These are phyloP conservation scores for Galaxias olidus DNA, from an alignment of 2,797 vertebrate species.

Conservation along the genomic window DNA sequence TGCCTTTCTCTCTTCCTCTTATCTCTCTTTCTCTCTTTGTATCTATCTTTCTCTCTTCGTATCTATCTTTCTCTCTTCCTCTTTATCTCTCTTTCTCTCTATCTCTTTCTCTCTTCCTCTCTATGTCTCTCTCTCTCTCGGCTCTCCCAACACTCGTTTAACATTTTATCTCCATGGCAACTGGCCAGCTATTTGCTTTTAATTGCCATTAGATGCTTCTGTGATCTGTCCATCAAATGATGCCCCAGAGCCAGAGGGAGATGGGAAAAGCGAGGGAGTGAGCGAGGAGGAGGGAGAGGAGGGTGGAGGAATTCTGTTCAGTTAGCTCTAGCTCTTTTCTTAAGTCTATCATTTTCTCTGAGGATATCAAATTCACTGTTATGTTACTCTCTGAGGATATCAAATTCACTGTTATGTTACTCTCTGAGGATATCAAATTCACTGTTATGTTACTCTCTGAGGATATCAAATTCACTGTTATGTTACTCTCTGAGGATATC, in stretches of 20 bases:
- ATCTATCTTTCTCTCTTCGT: not conserved
- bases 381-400: not conserved
- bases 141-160: slow-evolving; percentile 51
- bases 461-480: not conserved
- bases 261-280: not conserved
- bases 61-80: not conserved
- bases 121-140: slow-evolving; percentile 21
- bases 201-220: slow-evolving; percentile 73
- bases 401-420: not conserved
- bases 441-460: not conserved
- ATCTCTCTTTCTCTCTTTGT: slow-evolving; percentile 16
- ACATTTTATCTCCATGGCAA: slow-evolving; percentile 72
- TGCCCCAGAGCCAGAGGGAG: slow-evolving; percentile 35
- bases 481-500: no score
- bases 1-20: not conserved
- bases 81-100: not conserved
- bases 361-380: not conserved
- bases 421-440: not conserved
- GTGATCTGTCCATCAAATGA: slow-evolving; percentile 69
- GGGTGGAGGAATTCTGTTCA: slow-evolving; percentile 18
- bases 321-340: not conserved
- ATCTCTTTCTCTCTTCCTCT: not conserved
- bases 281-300: slow-evolving; percentile 5
- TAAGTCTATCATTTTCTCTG: not conserved
- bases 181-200: slow-evolving; percentile 69